Evolutionary conservation across 2,888 invertebrate species (phyloP).

Genomic region (Lasioglossum pauxillum): DNA sequence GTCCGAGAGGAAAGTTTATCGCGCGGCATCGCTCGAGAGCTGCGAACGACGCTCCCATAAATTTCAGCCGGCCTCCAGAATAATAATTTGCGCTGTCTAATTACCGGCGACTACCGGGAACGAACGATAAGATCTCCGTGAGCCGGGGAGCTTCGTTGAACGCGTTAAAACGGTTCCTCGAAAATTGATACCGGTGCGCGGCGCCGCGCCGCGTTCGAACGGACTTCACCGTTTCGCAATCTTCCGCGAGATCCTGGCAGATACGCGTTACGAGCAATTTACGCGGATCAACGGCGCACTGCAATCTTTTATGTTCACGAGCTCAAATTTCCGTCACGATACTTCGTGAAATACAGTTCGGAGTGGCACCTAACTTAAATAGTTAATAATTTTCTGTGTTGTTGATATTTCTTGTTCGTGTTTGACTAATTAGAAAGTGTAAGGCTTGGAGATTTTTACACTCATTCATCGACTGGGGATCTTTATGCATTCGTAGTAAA

Average conservation of each 20-base stretch:
- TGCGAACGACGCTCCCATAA: constrained; percentile 28
- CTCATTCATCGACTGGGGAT: too few relatives aligned
- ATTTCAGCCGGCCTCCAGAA: constrained; percentile 14
- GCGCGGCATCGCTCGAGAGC: constrained; percentile 20
- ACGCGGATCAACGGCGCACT: background rate
- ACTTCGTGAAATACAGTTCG: background rate
- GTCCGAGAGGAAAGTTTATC: constrained; percentile 37
- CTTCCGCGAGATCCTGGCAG: background rate
- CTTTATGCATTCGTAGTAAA: too few relatives aligned
- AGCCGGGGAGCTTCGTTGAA: constrained; percentile 1
- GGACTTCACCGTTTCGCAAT: background rate
- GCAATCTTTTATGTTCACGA: background rate
- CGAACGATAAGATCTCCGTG: constrained; percentile 33
- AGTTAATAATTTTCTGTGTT: too few relatives aligned
- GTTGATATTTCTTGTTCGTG: too few relatives aligned
- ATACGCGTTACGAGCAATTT: constrained; percentile 5
- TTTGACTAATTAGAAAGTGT: too few relatives aligned
- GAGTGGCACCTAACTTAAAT: background rate
- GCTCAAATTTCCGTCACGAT: background rate
- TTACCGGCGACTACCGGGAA: constrained; percentile 45
- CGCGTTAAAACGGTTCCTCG: constrained; percentile 35
- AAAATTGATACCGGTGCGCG: constrained; percentile 33
- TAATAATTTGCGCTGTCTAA: constrained; percentile 52
- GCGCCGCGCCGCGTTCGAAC: background rate
- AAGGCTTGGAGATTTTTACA: too few relatives aligned